Base-by-base conservation (phyloP, 2,888 invertebrate genomes). In the Beris morrisii region DNA sequence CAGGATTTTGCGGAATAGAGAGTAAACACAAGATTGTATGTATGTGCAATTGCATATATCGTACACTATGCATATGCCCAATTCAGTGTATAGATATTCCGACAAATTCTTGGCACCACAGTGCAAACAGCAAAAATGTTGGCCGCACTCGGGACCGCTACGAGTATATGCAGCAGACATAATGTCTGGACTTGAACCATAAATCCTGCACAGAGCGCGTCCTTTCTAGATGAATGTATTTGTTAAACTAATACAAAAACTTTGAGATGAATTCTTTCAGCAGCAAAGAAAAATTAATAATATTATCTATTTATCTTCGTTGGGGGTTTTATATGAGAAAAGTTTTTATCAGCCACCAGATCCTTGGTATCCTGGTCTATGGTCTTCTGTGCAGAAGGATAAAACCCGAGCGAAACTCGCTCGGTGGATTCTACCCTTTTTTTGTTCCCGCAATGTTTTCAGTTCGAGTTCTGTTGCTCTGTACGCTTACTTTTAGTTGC, bases 261-360 rank as follows among this genome's bases (percentile, higher is more conserved):
- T 72, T 72, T 71, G 54, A 72, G 71, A 72, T 72, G 72, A 72
- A 71, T 72, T 72, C 72, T 72, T 72, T 72, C 72, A 72, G 70
- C 72, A 72, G 69, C 70, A 72, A 70, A 70, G 71, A 73, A 65
- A 73, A 73, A 73, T 72, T 73, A 73, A 73, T 73, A 73, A 73
- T 73, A 70, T 71, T 72, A 71, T 71, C 73, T 73, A 73, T 73
- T 71, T 73, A 72, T 72, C 73, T 73, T 73, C 72, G 73, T 72
- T 73, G 73, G 63, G 50, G 61, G 73, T 71, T 71, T 69, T 72
- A 69, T 69, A 69, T 69, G 67, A 65, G 69, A 69, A 69, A 69
- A 69, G 56, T 69, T 69, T 61, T 66, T 44, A 55, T 65, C 38
- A 61, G 38, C 22, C 22, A 15, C 61, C 50, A 50, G 38, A 38